Evolutionary conservation across 2,888 invertebrate species (phyloP).

Genomic region (Hyles lineata): DNA sequence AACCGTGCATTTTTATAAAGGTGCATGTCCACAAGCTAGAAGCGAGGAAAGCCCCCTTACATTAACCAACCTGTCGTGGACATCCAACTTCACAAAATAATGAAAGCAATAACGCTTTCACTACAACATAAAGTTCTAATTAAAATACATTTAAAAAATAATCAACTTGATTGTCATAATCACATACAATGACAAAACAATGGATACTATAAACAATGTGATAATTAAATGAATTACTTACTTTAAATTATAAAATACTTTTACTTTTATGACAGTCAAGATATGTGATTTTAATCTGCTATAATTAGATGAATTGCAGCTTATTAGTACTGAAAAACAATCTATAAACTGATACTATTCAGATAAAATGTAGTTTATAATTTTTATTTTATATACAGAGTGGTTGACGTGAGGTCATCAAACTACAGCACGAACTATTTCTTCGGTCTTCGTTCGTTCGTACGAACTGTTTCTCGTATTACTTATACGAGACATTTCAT

Average conservation of each 20-base stretch:
- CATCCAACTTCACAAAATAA: constrained; percentile 16
- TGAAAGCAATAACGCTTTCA: constrained; percentile 1
- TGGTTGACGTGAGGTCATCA: no score
- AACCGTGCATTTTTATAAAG: constrained; percentile 20
- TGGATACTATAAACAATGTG: neutral
- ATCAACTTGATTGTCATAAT: neutral
- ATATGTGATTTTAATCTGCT: constrained; percentile 1
- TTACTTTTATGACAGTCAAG: neutral
- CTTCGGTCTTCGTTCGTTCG: no score
- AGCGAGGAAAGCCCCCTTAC: neutral
- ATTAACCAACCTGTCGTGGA: constrained; percentile 1
- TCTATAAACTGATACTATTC: neutral
- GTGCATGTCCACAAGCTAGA: constrained; percentile 15
- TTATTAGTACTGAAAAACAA: neutral
- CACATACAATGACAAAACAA: neutral
- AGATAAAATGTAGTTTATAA: neutral
- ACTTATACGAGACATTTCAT: no score
- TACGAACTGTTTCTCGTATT: no score
- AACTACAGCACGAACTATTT: no score
- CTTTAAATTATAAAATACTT: neutral
- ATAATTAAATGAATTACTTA: neutral
- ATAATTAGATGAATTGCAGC: neutral
- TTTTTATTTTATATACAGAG: neutral
- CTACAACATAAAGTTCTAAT: constrained; percentile 11
- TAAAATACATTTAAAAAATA: neutral